These are phyloP conservation scores for Amphipoea lucens DNA, from an alignment of 2,888 invertebrate genomes.

Conservation along the genomic window DNA sequence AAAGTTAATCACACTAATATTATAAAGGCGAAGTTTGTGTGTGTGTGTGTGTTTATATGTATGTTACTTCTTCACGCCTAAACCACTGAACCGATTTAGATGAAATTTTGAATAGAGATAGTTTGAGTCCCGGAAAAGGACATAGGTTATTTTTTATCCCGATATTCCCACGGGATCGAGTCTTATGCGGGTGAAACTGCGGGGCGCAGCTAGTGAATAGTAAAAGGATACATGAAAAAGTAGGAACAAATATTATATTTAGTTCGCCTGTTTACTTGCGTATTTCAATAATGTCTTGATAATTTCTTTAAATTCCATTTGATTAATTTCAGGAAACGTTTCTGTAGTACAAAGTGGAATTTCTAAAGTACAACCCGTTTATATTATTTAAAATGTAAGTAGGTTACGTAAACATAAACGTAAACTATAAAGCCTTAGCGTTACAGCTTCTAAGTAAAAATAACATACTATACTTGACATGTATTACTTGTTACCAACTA, in stretches of 20 bases:
- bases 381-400: conserved; percentile 28
- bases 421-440: conserved; percentile 1
- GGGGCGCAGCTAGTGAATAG: too few relatives aligned
- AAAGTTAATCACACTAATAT: neutral
- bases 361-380: neutral
- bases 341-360: conserved; percentile 9
- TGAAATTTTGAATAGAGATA: too few relatives aligned
- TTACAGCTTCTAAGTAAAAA: conserved; percentile 32
- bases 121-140: too few relatives aligned
- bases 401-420: conserved; percentile 26
- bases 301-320: neutral
- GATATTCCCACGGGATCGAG: too few relatives aligned
- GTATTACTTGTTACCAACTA: conserved; percentile 18
- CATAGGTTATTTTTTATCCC: too few relatives aligned
- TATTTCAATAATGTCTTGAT: neutral
- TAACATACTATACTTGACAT: conserved; percentile 46
- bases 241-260: neutral
- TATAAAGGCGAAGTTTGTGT: too few relatives aligned
- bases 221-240: too few relatives aligned
- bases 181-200: too few relatives aligned
- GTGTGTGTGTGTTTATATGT: too few relatives aligned
- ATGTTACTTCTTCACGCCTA: too few relatives aligned
- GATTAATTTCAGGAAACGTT: neutral
- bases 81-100: too few relatives aligned
- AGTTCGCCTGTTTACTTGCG: neutral